These are phyloP conservation scores for Cossypha dichroa DNA, from an alignment of 2,797 vertebrate genomes.

Conservation along the genomic window DNA sequence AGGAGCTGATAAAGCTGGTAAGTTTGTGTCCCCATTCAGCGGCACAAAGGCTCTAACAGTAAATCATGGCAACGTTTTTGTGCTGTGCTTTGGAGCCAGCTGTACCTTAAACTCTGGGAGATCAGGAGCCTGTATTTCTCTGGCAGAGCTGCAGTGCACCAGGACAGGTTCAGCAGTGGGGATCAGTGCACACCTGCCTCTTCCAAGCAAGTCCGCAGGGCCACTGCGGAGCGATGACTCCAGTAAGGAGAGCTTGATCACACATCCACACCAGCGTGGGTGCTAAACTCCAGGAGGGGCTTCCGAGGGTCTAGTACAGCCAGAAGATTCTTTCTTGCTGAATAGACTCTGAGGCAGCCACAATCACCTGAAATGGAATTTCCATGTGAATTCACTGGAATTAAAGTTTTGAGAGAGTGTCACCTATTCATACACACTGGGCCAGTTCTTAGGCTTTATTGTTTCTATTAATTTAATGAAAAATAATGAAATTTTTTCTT, in stretches of 20 bases:
- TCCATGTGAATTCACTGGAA: accelerated
- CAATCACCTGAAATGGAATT: background rate
- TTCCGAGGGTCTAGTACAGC: background rate
- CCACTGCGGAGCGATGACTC: background rate
- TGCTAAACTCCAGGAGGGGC: background rate
- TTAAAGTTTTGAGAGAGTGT: background rate
- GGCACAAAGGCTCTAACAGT: background rate
- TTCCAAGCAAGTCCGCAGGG: background rate
- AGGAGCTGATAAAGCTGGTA: background rate
- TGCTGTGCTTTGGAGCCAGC: background rate
- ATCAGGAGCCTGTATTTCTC: background rate
- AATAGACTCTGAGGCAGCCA: background rate
- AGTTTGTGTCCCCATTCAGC: background rate
- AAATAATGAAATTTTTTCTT: background rate
- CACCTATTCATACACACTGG: background rate
- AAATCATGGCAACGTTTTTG: background rate
- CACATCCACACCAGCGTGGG: background rate
- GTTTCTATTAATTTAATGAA: background rate
- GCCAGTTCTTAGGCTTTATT: background rate
- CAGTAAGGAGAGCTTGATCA: background rate
- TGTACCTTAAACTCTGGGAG: background rate
- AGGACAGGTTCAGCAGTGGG: background rate
- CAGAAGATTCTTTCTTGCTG: background rate
- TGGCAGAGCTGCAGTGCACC: background rate
- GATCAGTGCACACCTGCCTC: background rate